Percentiles rank a stretch among this genome's conserved stretches.
These are phyloP conservation scores for Clarias macrocephalus DNA, from an alignment of 2,113 vertebrate genomes.

Conservation along the genomic window DNA sequence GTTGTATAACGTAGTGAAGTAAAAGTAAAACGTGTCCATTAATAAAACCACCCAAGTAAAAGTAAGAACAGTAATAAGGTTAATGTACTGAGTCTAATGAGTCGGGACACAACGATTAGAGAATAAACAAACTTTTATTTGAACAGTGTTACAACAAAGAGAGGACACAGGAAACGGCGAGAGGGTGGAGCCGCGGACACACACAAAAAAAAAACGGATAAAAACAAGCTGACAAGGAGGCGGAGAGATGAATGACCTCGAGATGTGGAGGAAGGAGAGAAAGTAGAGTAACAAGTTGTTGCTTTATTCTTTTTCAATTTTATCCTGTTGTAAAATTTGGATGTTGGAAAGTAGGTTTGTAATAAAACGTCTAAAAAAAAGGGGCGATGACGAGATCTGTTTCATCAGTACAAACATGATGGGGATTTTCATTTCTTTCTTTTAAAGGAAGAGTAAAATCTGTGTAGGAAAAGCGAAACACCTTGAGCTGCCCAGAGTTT, in stretches of 20 bases:
- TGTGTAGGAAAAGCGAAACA: neutral
- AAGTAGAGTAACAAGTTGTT: neutral
- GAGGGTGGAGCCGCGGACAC: constrained; percentile 66
- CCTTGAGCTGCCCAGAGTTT: constrained; percentile 53
- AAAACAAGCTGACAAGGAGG: constrained; percentile 57
- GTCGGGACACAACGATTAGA: constrained; percentile 47
- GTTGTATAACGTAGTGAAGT: too few relatives aligned
- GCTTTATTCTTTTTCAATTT: constrained; percentile 4
- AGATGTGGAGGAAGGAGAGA: neutral
- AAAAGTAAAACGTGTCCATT: too few relatives aligned
- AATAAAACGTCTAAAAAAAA: constrained; percentile 59
- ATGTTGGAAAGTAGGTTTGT: constrained; percentile 41
- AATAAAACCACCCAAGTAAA: too few relatives aligned
- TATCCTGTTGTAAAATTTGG: neutral
- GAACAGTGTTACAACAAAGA: constrained; percentile 88
- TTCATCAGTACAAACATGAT: constrained; percentile 43
- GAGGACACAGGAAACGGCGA: constrained; percentile 64
- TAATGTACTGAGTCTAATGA: neutral
- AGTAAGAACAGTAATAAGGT: too few relatives aligned
- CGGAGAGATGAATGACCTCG: neutral
- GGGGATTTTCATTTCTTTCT: neutral
- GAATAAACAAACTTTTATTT: constrained; percentile 98
- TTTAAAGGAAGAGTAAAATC: constrained; percentile 56
- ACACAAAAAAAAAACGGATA: constrained; percentile 75
- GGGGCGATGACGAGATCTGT: constrained; percentile 53